Evolutionary conservation across 1,140 invertebrate genomes (phyloP).

Genomic region (Zaprionus inermis): DNA sequence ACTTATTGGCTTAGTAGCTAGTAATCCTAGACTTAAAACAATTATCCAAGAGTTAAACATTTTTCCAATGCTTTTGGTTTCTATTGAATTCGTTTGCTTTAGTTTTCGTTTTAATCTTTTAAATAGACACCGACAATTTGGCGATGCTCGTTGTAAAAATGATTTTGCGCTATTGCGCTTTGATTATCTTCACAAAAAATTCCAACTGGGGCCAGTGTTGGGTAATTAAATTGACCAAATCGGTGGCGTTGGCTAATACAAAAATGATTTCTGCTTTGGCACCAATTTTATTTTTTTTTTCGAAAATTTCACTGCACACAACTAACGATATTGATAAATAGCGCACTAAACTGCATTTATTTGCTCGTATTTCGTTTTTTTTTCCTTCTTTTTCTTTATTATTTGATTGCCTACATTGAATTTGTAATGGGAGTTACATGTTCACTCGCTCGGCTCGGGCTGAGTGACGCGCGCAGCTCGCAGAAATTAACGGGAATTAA

Average conservation of each 20-base stretch:
- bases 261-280: conserved; percentile 55
- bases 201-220: conserved; percentile 22
- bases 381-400: conserved; percentile 3
- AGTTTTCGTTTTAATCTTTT: conserved; percentile 26
- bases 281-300: conserved; percentile 48
- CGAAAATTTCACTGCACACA: conserved; percentile 36
- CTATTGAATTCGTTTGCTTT: background rate
- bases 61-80: conserved; percentile 57
- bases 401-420: conserved; percentile 29
- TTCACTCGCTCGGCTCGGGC: conserved; percentile 29
- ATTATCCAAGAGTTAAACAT: conserved; percentile 83
- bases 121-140: conserved; percentile 24
- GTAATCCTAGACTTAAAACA: conserved; percentile 81
- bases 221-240: conserved; percentile 44
- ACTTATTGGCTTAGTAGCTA: conserved; percentile 76
- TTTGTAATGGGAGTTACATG: conserved; percentile 58
- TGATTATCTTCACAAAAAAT: conserved; percentile 74
- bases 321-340: background rate
- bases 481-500: conserved; percentile 11
- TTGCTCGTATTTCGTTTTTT: background rate
- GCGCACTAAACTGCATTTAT: conserved; percentile 1
- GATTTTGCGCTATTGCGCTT: conserved; percentile 25
- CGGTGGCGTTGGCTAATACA: conserved; percentile 62
- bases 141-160: conserved; percentile 18
- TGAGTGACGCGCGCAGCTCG: conserved; percentile 55